Percentiles rank a stretch among this genome's conserved stretches.
phyloP scores from a whole-genome alignment of 2,888 invertebrate genomes.

The Stegophylla sp. region DNA sequence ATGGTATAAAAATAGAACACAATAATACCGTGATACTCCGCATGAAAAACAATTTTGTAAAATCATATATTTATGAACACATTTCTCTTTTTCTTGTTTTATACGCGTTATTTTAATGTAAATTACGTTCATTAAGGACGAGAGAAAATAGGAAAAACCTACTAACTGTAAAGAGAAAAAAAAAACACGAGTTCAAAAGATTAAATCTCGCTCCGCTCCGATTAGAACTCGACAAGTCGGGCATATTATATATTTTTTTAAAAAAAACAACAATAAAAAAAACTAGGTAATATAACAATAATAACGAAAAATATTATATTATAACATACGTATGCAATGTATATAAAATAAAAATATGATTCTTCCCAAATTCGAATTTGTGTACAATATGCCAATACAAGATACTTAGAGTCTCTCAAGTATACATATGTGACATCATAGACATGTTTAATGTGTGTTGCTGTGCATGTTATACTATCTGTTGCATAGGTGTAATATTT shows the following conservation, averaged over 20 bases:
- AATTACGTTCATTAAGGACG: conserved; percentile 20
- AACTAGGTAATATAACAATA: background rate
- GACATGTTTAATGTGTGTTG: no score
- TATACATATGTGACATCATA: no score
- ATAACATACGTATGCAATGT: no score
- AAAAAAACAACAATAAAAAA: background rate
- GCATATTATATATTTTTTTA: conserved; percentile 21
- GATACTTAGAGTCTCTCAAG: no score
- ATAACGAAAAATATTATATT: conserved; percentile 6
- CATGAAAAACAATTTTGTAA: no score
- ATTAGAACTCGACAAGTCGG: conserved; percentile 41
- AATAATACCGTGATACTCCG: no score
- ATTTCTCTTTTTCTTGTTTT: conserved; percentile 8
- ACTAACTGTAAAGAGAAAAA: background rate
- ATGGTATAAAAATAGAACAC: no score
- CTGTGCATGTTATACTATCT: no score
- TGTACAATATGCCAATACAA: no score
- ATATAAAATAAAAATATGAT: no score
- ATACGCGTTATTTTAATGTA: background rate
- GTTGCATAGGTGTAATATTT: no score
- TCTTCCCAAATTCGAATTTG: no score
- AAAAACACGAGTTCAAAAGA: conserved; percentile 17
- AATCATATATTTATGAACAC: background rate
- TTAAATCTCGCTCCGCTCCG: conserved; percentile 48
- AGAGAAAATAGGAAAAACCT: conserved; percentile 37